Conservation (phyloP, 2,797 vertebrate species). For the Kryptopterus vitreolus region DNA sequence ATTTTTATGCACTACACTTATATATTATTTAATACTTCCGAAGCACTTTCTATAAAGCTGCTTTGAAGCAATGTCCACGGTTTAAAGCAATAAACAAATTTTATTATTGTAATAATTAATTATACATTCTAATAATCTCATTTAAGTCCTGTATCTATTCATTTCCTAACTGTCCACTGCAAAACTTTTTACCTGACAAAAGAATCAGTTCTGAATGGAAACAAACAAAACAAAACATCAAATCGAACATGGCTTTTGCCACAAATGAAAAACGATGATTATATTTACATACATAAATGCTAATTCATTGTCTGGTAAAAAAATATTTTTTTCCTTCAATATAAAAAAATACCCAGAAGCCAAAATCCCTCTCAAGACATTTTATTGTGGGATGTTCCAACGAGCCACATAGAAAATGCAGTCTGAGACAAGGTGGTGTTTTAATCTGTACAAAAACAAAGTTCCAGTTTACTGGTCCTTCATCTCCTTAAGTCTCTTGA, state of each 20-base stretch:
- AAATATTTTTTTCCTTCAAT: not conserved
- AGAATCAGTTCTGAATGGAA: too few species aligned
- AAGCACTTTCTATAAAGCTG: too few species aligned
- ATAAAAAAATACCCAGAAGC: constrained; percentile 4
- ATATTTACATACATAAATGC: too few species aligned
- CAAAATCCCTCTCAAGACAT: constrained; percentile 47
- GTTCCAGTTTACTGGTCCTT: constrained; percentile 90
- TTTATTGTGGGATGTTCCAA: constrained; percentile 56
- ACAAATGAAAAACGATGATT: too few species aligned
- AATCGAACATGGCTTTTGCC: too few species aligned
- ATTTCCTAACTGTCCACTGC: not conserved
- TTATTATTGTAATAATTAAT: too few species aligned
- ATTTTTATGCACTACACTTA: too few species aligned
- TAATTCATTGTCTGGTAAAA: not conserved
- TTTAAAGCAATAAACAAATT: too few species aligned
- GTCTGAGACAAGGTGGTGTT: constrained; percentile 37
- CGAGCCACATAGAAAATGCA: constrained; percentile 27
- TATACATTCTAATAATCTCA: not conserved
- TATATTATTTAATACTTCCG: too few species aligned
- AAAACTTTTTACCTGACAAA: not conserved
- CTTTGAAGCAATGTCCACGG: too few species aligned
- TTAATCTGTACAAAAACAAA: constrained; percentile 47
- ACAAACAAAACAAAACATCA: too few species aligned
- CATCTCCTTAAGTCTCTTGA: constrained; percentile 97
- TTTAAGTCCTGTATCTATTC: not conserved